phyloP scores from a whole-genome alignment of 2,888 invertebrate genomes.

The Nomada flava region DNA sequence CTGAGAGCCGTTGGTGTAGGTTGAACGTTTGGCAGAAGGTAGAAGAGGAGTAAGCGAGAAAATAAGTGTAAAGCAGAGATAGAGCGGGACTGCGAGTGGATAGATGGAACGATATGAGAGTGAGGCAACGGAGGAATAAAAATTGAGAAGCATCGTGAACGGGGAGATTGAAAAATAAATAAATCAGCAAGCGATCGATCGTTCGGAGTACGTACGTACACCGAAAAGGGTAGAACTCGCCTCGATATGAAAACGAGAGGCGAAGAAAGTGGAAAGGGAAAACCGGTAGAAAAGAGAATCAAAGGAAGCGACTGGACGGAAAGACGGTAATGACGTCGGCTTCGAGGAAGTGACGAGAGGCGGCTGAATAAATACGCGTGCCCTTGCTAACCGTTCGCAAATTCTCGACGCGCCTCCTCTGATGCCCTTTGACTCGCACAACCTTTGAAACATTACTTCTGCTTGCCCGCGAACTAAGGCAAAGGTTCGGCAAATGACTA shows the following conservation, averaged over 20 bases:
- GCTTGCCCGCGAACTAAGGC: not conserved
- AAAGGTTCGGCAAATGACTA: slow-evolving; percentile 1
- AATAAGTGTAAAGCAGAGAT: not conserved
- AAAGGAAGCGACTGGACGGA: slow-evolving; percentile 40
- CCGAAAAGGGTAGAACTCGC: not conserved
- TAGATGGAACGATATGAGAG: not conserved
- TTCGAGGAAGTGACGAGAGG: slow-evolving; percentile 37
- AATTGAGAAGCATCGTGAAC: too few relatives aligned
- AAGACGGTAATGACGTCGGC: slow-evolving; percentile 30
- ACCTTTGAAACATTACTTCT: slow-evolving; percentile 42
- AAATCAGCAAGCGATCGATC: not conserved
- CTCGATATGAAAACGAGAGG: not conserved
- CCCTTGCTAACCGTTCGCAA: slow-evolving; percentile 70
- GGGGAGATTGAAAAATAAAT: not conserved
- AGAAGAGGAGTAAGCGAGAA: not conserved
- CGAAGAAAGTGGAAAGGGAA: slow-evolving; percentile 35
- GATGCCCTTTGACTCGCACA: slow-evolving; percentile 38
- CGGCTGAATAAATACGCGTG: slow-evolving; percentile 72
- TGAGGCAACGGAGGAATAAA: not conserved
- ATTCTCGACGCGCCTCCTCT: slow-evolving; percentile 54
- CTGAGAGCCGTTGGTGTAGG: not conserved
- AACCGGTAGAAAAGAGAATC: slow-evolving; percentile 32
- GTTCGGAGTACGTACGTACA: not conserved
- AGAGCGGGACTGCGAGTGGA: not conserved
- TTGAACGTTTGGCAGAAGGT: slow-evolving; percentile 4